A percentile compares a stretch with the other conserved stretches of the same genome.
Evolutionary conservation across 1,140 invertebrate genomes (phyloP).

Genomic region (Bombus fervidus): DNA sequence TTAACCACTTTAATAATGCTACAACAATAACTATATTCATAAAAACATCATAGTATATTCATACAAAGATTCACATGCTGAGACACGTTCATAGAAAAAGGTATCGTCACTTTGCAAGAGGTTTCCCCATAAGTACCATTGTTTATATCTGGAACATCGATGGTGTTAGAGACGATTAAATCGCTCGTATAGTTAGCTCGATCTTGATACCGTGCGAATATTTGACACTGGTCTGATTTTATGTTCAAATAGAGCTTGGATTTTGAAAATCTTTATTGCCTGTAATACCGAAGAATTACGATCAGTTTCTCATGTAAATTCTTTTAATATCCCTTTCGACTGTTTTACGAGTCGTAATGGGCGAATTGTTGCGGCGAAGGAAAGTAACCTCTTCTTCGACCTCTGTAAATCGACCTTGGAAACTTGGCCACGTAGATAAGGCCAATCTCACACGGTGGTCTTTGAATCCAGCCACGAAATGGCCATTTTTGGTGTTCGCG

Average conservation of each 20-base stretch:
- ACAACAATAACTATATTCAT: background rate
- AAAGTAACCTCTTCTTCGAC: background rate
- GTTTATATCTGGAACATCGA: background rate
- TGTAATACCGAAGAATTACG: background rate
- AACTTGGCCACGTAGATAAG: conserved; percentile 28
- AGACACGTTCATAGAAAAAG: background rate
- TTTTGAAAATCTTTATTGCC: background rate
- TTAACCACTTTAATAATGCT: background rate
- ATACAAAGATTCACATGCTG: too few species aligned
- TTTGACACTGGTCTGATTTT: background rate
- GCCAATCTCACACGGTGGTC: too few species aligned
- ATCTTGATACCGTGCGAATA: background rate
- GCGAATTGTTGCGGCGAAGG: background rate
- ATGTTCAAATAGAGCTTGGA: background rate
- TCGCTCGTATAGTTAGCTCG: background rate
- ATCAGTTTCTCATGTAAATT: conserved; percentile 22
- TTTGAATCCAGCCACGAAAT: background rate
- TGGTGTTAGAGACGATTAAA: background rate
- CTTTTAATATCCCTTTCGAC: conserved; percentile 27
- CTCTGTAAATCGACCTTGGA: background rate
- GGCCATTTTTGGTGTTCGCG: background rate
- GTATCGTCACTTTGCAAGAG: background rate
- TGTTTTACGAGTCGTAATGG: conserved; percentile 20
- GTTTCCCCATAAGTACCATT: too few species aligned
- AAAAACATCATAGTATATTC: too few species aligned